Conservation (phyloP, 2,113 vertebrate species). For the Limanda limanda region DNA sequence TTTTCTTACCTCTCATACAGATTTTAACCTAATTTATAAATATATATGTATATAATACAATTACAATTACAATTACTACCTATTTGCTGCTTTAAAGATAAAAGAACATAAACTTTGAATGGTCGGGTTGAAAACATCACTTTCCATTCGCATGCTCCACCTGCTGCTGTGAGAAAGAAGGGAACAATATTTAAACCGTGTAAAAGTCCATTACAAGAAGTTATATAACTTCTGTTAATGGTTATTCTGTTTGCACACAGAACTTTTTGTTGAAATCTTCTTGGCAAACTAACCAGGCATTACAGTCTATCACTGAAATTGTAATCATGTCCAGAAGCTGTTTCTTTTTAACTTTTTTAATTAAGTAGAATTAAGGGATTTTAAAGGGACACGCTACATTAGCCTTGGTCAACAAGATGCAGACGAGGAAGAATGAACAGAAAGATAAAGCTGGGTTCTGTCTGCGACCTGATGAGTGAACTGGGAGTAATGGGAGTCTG, state of each 20-base stretch:
- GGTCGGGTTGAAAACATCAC: neutral
- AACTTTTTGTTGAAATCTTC: too few species aligned
- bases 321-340: neutral
- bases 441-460: neutral
- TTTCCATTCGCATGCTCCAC: neutral
- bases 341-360: neutral
- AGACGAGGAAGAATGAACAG: neutral
- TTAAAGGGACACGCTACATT: neutral
- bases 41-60: too few species aligned
- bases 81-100: neutral
- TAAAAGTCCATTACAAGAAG: neutral
- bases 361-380: too few species aligned
- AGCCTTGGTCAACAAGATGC: neutral
- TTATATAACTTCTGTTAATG: too few species aligned
- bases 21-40: neutral
- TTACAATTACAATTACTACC: too few species aligned
- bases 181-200: neutral
- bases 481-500: neutral
- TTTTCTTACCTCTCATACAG: neutral
- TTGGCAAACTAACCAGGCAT: neutral
- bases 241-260: neutral
- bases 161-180: too few species aligned
- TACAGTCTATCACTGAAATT: neutral
- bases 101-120: neutral
- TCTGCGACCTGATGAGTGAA: slow-evolving; percentile 3